Percentiles rank a stretch among this genome's conserved stretches.
Evolutionary conservation across 2,888 invertebrate species (phyloP).

Genomic region (Chaetogeoica ovagalla): DNA sequence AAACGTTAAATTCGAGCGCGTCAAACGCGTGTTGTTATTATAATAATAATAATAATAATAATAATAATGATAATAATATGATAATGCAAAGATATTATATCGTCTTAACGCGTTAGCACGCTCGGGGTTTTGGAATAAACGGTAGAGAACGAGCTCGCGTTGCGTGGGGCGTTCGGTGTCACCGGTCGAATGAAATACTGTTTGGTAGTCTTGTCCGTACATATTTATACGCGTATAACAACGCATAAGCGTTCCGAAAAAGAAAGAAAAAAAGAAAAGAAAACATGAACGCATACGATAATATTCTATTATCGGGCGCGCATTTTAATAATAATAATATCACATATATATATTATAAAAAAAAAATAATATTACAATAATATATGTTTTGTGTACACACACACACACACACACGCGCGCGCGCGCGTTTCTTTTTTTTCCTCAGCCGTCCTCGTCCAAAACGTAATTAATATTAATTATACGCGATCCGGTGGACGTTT

Average conservation of each 20-base stretch:
- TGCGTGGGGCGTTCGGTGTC: constrained; percentile 15
- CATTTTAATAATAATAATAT: neutral
- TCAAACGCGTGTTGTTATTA: too few relatives aligned
- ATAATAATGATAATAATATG: too few relatives aligned
- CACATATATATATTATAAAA: too few relatives aligned
- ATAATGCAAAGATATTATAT: neutral
- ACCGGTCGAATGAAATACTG: constrained; percentile 8
- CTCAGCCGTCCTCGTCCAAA: neutral
- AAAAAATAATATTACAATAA: too few relatives aligned
- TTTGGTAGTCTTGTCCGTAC: neutral
- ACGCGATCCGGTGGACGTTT: constrained; percentile 10
- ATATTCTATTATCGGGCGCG: constrained; percentile 18
- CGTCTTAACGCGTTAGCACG: too few relatives aligned
- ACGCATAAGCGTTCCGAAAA: neutral
- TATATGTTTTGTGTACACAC: too few relatives aligned
- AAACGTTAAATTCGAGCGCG: too few relatives aligned
- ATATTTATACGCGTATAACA: neutral
- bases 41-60: too few relatives aligned
- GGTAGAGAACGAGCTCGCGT: neutral
- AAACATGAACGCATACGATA: neutral
- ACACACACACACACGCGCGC: too few relatives aligned
- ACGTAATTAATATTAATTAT: constrained; percentile 46
- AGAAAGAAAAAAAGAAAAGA: too few relatives aligned
- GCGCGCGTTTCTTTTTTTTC: too few relatives aligned
- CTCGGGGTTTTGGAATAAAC: neutral